A percentile compares a stretch with the other conserved stretches of the same genome.
Evolutionary conservation across 64 coral and sea anemone species (phyloP).

Genomic region (Actinia equina): DNA sequence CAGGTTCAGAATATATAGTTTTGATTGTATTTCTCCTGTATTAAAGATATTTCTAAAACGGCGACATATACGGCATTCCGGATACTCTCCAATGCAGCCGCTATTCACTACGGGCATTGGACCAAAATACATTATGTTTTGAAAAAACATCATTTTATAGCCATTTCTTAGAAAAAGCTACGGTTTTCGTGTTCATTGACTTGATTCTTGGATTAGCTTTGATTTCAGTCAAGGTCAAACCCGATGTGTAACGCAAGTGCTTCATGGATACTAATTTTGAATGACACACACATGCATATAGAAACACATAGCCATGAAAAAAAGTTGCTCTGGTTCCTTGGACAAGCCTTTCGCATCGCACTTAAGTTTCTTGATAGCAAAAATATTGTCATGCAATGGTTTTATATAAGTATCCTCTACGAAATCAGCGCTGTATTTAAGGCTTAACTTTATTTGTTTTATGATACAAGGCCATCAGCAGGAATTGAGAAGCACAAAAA

Average conservation of each 20-base stretch:
- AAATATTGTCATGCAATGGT: neutral
- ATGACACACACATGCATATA: neutral
- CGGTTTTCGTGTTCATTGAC: neutral
- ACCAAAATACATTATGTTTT: too few relatives aligned
- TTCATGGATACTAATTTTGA: neutral
- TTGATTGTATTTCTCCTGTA: too few relatives aligned
- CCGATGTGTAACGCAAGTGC: neutral
- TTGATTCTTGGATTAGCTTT: neutral
- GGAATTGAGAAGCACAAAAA: neutral
- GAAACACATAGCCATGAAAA: neutral
- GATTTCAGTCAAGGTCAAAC: neutral
- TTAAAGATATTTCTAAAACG: too few relatives aligned
- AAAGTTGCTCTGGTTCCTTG: neutral
- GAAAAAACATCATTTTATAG: neutral
- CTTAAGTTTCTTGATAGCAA: neutral
- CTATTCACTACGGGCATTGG: too few relatives aligned
- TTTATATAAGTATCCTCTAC: neutral
- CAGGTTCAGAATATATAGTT: too few relatives aligned
- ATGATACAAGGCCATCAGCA: neutral
- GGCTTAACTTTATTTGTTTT: neutral
- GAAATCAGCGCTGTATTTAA: neutral
- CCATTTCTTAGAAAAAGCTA: neutral
- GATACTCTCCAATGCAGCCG: too few relatives aligned
- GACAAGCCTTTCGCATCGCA: neutral
- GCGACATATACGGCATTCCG: too few relatives aligned